phyloP scores from a whole-genome alignment of 1,140 invertebrate genomes.

The Lordiphosa stackelbergi region DNA sequence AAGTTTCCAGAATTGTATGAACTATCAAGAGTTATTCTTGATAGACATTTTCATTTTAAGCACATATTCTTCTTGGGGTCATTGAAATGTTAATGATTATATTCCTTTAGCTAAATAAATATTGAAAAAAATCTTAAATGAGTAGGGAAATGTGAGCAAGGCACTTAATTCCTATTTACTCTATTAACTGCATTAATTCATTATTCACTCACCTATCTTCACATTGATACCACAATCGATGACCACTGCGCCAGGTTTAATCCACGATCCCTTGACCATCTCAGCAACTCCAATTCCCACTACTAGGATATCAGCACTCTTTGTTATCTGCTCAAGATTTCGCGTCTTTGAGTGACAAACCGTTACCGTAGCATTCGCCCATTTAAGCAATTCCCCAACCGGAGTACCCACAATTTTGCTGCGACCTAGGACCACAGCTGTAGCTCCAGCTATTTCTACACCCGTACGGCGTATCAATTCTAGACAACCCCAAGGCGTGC shows the following conservation, averaged over 20 bases:
- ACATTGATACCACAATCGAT: slow-evolving; percentile 99
- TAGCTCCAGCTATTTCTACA: slow-evolving; percentile 87
- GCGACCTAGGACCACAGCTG: slow-evolving; percentile 95
- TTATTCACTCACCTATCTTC: slow-evolving; percentile 85
- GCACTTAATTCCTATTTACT: no score
- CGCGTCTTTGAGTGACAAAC: slow-evolving; percentile 97
- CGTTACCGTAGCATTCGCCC: slow-evolving; percentile 97
- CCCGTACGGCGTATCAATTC: slow-evolving; percentile 93
- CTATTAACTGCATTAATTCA: no score
- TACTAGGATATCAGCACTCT: slow-evolving; percentile 95
- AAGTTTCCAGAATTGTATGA: no score
- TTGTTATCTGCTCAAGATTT: slow-evolving; percentile 88
- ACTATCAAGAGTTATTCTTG: no score
- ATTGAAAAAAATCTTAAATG: no score
- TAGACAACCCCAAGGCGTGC: slow-evolving; percentile 94
- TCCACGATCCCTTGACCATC: slow-evolving; percentile 96
- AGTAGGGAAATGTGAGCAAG: no score
- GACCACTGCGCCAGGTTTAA: slow-evolving; percentile 98
- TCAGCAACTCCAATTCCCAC: slow-evolving; percentile 95
- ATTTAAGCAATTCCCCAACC: slow-evolving; percentile 94
- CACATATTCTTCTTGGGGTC: no score
- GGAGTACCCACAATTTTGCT: slow-evolving; percentile 99
- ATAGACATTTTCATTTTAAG: no score
- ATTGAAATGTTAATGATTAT: no score
- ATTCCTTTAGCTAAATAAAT: no score